These are phyloP conservation scores for Rhegmatorhina hoffmannsi DNA, from an alignment of 2,113 vertebrate genomes.

Conservation along the genomic window DNA sequence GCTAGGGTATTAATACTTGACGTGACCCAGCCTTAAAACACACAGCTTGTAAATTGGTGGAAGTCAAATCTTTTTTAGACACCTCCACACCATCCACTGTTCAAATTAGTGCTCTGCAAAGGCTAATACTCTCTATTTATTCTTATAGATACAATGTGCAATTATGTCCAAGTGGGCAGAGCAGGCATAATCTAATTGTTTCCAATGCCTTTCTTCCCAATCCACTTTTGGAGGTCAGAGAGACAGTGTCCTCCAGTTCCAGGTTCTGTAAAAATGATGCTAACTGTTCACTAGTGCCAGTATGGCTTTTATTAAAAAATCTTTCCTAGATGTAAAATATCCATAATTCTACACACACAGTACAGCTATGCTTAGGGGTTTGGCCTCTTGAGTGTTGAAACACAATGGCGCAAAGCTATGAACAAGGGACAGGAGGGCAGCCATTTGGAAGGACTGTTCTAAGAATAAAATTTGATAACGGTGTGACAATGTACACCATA, in stretches of 20 bases:
- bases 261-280: not conserved
- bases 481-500: not conserved
- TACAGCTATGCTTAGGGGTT: not conserved
- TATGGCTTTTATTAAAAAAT: not conserved
- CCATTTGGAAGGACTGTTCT: not conserved
- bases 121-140: not conserved
- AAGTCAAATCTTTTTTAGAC: not conserved
- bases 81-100: not conserved
- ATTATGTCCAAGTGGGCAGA: not conserved
- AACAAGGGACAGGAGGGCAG: not conserved
- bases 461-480: not conserved
- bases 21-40: not conserved
- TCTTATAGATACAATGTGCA: not conserved
- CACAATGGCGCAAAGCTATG: not conserved
- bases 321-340: not conserved
- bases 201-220: not conserved
- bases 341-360: fast-evolving
- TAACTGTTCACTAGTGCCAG: not conserved
- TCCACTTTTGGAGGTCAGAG: not conserved
- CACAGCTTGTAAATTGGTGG: not conserved
- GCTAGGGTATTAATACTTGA: not conserved
- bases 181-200: not conserved
- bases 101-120: not conserved
- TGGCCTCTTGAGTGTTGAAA: not conserved
- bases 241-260: not conserved